Evolutionary conservation across 1,140 invertebrate species (phyloP).

Genomic region (Lordiphosa mommai): DNA sequence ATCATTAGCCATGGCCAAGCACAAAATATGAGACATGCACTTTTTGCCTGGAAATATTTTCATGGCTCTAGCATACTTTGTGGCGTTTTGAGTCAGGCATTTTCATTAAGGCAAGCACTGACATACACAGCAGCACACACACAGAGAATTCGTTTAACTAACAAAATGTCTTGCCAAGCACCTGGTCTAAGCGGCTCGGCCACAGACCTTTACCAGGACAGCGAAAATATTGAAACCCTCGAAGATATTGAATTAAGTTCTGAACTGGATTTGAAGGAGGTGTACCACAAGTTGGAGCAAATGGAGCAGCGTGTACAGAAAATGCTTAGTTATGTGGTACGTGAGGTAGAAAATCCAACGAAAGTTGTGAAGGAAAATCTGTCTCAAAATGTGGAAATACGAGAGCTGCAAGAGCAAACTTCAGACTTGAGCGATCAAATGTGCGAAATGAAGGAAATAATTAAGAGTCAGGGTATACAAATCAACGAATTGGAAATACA

Average conservation of each 20-base stretch:
- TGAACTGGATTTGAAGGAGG: not conserved
- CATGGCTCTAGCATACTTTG: slow-evolving; percentile 47
- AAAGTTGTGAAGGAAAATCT: not conserved
- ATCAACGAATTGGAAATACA: not conserved
- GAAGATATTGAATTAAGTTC: not conserved
- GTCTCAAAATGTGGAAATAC: slow-evolving; percentile 6
- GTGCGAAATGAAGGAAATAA: not conserved
- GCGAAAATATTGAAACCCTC: not conserved
- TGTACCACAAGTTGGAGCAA: slow-evolving; percentile 17
- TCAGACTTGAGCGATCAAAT: not conserved
- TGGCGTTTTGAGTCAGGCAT: slow-evolving; percentile 43
- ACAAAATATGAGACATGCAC: slow-evolving; percentile 23
- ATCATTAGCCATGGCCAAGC: slow-evolving; percentile 50
- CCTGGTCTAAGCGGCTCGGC: not conserved
- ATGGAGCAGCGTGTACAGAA: slow-evolving; percentile 21
- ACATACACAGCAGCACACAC: slow-evolving; percentile 4
- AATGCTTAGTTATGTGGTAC: not conserved
- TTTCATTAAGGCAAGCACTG: slow-evolving; percentile 54
- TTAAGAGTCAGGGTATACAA: not conserved
- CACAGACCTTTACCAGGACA: not conserved
- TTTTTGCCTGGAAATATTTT: slow-evolving; percentile 21
- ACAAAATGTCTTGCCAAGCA: not conserved
- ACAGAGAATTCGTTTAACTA: no score
- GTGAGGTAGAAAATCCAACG: not conserved
- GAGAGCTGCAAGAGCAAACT: slow-evolving; percentile 9